These are phyloP conservation scores for Mesorhabditis spiculigera DNA, from an alignment of 2,888 invertebrate species.

Conservation along the genomic window DNA sequence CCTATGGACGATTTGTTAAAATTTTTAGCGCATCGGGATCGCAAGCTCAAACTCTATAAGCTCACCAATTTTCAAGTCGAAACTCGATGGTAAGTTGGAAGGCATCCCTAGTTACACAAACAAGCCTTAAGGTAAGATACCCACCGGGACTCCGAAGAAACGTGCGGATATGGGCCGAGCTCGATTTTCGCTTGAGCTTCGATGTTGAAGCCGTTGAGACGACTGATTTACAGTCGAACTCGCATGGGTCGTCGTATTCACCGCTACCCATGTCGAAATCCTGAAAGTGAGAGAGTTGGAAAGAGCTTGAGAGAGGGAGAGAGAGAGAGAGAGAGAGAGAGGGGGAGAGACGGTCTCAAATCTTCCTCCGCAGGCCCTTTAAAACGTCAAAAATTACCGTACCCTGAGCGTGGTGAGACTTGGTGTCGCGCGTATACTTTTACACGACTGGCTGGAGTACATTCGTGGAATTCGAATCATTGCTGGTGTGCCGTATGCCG, in stretches of 20 bases:
- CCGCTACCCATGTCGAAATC: slow-evolving; percentile 1
- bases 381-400: neutral
- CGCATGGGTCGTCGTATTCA: slow-evolving; percentile 6
- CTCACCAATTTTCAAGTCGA: too few species aligned
- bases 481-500: too few species aligned
- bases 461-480: too few species aligned
- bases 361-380: neutral
- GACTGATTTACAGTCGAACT: slow-evolving; percentile 4
- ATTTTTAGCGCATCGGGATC: too few species aligned
- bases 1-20: too few species aligned
- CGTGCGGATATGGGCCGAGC: neutral
- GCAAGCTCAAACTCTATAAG: too few species aligned
- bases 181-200: neutral
- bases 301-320: too few species aligned
- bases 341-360: neutral
- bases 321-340: neutral
- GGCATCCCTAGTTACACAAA: too few species aligned
- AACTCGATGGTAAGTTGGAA: too few species aligned
- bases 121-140: neutral
- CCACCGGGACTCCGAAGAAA: neutral
- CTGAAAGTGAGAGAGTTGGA: neutral
- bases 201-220: neutral
- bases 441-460: neutral
- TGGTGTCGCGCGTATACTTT: neutral
- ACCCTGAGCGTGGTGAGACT: neutral